Evolutionary conservation across 2,113 vertebrate species (phyloP).

Genomic region (Montifringilla adamsi): DNA sequence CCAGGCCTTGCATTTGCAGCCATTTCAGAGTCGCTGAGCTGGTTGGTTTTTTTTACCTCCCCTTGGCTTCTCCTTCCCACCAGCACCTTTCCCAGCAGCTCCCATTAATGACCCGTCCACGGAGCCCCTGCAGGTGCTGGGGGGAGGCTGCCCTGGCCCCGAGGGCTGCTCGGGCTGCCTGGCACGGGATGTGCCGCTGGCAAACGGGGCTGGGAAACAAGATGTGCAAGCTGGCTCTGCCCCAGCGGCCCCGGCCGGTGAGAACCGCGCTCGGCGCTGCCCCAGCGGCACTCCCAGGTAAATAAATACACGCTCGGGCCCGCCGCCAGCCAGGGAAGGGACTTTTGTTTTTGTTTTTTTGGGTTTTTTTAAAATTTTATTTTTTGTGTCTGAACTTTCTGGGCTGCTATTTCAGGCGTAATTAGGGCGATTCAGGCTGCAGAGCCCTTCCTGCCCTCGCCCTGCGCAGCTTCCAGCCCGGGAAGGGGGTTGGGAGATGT

Average conservation of each 20-base stretch:
- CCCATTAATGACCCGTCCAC: background rate
- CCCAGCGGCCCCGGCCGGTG: slow-evolving; percentile 14
- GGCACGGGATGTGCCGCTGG: background rate
- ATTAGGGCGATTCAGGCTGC: background rate
- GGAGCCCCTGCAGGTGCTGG: background rate
- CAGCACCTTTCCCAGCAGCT: background rate
- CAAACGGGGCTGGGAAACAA: background rate
- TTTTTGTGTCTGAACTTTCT: slow-evolving; percentile 2
- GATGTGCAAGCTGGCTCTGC: slow-evolving; percentile 38
- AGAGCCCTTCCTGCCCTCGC: background rate
- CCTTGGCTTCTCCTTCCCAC: background rate
- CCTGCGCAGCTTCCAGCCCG: background rate
- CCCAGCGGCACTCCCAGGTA: slow-evolving; percentile 61
- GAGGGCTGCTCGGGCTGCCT: background rate
- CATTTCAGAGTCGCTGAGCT: fast-evolving
- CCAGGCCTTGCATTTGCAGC: background rate
- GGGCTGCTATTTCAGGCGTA: slow-evolving; percentile 7
- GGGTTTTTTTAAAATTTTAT: background rate
- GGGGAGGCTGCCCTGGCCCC: background rate
- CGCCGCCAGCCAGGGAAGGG: background rate
- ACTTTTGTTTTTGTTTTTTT: background rate
- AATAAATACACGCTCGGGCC: slow-evolving; percentile 29
- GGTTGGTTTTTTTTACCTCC: too few relatives aligned
- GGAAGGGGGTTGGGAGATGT: background rate
- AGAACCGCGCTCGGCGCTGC: slow-evolving; percentile 30